Conservation (phyloP, 2,797 vertebrate species). For the Lagorchestes hirsutus region DNA sequence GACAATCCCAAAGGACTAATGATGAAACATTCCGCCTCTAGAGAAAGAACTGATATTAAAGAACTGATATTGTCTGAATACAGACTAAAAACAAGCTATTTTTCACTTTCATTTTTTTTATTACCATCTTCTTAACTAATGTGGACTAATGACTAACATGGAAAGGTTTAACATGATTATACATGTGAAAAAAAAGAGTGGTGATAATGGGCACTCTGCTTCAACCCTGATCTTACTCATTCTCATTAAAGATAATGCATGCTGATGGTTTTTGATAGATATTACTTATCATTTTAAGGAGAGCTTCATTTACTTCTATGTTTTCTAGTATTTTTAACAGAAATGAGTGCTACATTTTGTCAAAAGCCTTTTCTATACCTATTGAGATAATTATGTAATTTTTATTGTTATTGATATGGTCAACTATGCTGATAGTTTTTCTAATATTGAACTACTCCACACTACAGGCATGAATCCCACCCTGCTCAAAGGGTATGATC, state of each 20-base stretch:
- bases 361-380: not conserved
- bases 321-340: not conserved
- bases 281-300: not conserved
- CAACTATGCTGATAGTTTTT: not conserved
- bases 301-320: not conserved
- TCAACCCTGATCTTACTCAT: not conserved
- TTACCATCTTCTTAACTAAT: not conserved
- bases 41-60: not conserved
- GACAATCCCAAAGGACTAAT: not conserved
- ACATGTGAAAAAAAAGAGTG: not conserved
- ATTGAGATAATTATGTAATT: not conserved
- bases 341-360: not conserved
- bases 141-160: not conserved
- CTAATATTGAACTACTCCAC: not conserved
- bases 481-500: not conserved
- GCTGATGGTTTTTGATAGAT: not conserved
- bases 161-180: not conserved
- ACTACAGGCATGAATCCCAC: not conserved
- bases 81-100: not conserved
- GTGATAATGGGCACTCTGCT: not conserved
- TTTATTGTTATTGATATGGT: not conserved
- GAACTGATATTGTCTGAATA: not conserved
- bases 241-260: not conserved
- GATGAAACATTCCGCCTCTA: not conserved
- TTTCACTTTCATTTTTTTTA: not conserved